Evolutionary conservation across 1,140 invertebrate genomes (phyloP), one percentile per base, ranked within the genome.

Genomic region (Trichomalopsis sarcophagae): DNA sequence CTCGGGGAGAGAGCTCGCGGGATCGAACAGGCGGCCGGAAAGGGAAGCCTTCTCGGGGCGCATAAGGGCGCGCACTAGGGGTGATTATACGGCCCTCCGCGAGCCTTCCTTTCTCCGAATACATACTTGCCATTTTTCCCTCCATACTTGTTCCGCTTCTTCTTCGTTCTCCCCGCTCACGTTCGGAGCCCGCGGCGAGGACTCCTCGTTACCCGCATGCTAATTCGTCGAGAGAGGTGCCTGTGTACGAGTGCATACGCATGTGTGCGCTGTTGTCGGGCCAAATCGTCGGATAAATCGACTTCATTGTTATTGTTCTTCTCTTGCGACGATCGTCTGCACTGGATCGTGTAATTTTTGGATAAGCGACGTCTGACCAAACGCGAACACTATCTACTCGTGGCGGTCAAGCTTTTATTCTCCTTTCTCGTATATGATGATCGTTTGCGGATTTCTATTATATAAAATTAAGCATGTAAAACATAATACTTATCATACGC

Each of bases 1-100:
- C 62, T n/a, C 40, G n/a, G 73, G 9, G 23, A 69, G 30, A 23
- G 13, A 55, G 33, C 17, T 21, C 5, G 74, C 36, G 68, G 68
- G 68, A 71, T 71, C 74, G 74, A 75, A 71, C 9, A 40, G 71
- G 23, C 23, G 27, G 27, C 23, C 30, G 69, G 14, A 77, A 87
- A 74, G 77, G 84, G 82, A 86, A 82, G 84, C 74, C 86, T 74
- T 88, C 88, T 89, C 87, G 89, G 87, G 87, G 89, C 87, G 88
- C 88, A 89, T 75, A 40, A 33, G 68, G 30, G 27, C 68, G 36
- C 17, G 36, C 17, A 68, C 27, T 40, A 62, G 68, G 82, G 82
- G 30, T 84, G 82, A 84, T 84, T 84, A 84, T 50, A 69, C 81
- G 55, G 75, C 75, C 36, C 81, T 79, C 83, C 83, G 27, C 87